Evolutionary conservation across 2,113 vertebrate species (phyloP).

Genomic region (Phodopus roborovskii): DNA sequence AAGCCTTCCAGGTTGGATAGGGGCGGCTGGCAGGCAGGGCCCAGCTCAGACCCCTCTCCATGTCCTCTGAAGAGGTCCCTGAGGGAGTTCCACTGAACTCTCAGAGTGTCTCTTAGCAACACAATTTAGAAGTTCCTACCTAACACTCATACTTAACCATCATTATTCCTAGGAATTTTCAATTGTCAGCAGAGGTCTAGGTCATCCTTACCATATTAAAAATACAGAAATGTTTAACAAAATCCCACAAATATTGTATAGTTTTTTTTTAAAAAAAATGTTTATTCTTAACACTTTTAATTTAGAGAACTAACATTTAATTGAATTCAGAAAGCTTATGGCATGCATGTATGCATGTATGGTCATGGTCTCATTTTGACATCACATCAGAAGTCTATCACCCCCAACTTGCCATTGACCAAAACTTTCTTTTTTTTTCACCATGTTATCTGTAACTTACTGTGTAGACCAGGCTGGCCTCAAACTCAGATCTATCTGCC

Average conservation of each 20-base stretch:
- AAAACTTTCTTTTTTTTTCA: not conserved
- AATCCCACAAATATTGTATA: not conserved
- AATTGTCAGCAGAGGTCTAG: not conserved
- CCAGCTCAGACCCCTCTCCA: constrained; percentile 4
- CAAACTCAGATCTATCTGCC: not conserved
- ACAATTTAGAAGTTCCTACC: constrained; percentile 55
- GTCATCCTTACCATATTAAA: constrained; percentile 10
- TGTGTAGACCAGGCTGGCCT: not conserved
- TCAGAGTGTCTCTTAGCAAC: constrained; percentile 67
- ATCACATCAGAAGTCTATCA: not conserved
- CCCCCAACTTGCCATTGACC: not conserved
- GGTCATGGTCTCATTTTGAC: not conserved
- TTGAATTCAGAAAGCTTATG: not conserved
- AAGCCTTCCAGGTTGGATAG: not conserved
- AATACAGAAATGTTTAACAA: not conserved
- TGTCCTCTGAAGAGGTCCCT: constrained; percentile 54
- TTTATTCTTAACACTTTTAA: constrained; percentile 38
- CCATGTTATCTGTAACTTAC: not conserved
- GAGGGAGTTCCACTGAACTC: constrained; percentile 38
- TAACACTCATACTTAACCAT: constrained; percentile 31
- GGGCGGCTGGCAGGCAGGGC: not conserved
- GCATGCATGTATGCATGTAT: not conserved
- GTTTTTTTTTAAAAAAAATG: constrained; percentile 42
- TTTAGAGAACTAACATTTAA: not conserved
- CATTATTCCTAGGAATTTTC: constrained; percentile 32